These are phyloP conservation scores for Agrochola litura DNA, from an alignment of 2,888 invertebrate genomes.

Conservation along the genomic window DNA sequence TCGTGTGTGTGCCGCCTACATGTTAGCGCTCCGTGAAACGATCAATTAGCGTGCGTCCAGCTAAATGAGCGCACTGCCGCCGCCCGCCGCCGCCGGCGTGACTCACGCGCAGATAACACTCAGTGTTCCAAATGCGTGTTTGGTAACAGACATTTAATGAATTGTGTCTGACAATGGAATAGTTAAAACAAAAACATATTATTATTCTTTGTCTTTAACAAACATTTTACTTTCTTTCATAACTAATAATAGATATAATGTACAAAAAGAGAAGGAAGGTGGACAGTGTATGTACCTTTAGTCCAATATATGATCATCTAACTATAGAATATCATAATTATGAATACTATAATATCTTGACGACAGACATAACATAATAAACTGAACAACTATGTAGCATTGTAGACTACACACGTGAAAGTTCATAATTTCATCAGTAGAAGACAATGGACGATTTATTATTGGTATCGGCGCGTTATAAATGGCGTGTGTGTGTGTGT, in stretches of 20 bases:
- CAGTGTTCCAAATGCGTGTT: slow-evolving; percentile 21
- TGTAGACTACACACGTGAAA: not conserved
- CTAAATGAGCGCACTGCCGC: slow-evolving; percentile 17
- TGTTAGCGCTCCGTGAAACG: slow-evolving; percentile 40
- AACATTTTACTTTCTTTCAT: not conserved
- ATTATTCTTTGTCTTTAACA: not conserved
- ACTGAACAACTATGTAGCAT: not conserved
- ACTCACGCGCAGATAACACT: slow-evolving; percentile 52
- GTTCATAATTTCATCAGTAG: not conserved
- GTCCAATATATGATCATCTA: not conserved
- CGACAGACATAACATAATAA: not conserved
- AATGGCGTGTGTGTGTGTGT: slow-evolving; percentile 49
- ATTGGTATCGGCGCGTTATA: not conserved
- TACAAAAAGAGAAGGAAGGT: not conserved
- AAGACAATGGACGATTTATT: not conserved
- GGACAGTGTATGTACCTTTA: no score
- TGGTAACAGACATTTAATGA: slow-evolving; percentile 24
- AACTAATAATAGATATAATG: not conserved
- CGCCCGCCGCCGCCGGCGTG: slow-evolving; percentile 19
- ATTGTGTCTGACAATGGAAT: not conserved
- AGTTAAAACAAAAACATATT: slow-evolving; percentile 9
- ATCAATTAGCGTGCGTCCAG: slow-evolving; percentile 51
- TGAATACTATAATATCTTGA: not conserved
- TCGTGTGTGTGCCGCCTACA: slow-evolving; percentile 19
- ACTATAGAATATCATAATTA: not conserved